Conservation (phyloP, 2,888 invertebrate species). For the Callimorpha dominula region DNA sequence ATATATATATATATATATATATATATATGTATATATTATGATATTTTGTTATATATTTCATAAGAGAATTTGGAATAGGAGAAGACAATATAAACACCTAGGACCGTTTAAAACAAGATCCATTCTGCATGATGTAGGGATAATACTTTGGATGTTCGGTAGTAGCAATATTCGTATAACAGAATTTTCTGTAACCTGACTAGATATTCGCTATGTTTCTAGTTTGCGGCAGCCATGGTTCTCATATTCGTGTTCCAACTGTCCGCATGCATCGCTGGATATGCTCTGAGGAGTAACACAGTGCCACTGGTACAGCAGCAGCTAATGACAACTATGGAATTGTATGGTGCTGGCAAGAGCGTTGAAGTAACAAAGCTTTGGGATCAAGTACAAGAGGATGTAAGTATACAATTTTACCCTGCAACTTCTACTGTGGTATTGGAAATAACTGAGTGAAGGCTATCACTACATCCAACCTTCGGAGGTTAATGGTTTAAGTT, state of each 20-base stretch:
- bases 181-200: not conserved
- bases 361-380: slow-evolving; percentile 83
- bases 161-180: not conserved
- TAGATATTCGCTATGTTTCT: slow-evolving; percentile 49
- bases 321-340: slow-evolving; percentile 80
- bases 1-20: too few relatives aligned
- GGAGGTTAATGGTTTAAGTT: too few relatives aligned
- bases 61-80: too few relatives aligned
- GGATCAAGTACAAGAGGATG: slow-evolving; percentile 88
- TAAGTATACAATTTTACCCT: slow-evolving; percentile 60
- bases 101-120: too few relatives aligned
- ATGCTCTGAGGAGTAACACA: slow-evolving; percentile 87
- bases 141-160: too few relatives aligned
- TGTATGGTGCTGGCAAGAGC: slow-evolving; percentile 69
- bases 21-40: too few relatives aligned
- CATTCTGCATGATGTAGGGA: too few relatives aligned
- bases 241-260: slow-evolving; percentile 92
- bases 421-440: not conserved
- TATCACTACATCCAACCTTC: too few relatives aligned
- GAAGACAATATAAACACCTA: too few relatives aligned
- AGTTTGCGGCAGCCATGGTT: slow-evolving; percentile 90
- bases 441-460: too few relatives aligned
- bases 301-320: slow-evolving; percentile 81
- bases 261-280: slow-evolving; percentile 92
- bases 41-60: too few relatives aligned